phyloP scores from a whole-genome alignment of 1,140 invertebrate genomes.

The Polypedilum pembai region DNA sequence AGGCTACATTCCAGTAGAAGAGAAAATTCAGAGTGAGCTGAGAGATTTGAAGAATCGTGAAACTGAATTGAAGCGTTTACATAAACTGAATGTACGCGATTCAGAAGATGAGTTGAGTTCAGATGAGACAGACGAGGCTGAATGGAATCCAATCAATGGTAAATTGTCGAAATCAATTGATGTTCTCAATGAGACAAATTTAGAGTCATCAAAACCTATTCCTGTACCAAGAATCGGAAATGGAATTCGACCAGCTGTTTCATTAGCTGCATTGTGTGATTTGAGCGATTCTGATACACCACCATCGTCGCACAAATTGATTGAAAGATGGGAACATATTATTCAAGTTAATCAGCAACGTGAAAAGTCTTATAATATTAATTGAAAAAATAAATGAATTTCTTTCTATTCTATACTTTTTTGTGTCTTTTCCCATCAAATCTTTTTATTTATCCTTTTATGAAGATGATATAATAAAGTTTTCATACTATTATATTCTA shows the following conservation, averaged over 20 bases:
- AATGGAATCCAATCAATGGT: conserved; percentile 46
- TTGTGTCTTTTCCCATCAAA: neutral
- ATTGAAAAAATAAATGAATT: neutral
- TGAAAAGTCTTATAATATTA: conserved; percentile 9
- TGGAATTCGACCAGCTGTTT: conserved; percentile 51
- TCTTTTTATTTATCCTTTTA: neutral
- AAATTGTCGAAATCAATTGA: conserved; percentile 51
- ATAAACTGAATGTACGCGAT: conserved; percentile 41
- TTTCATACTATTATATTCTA: neutral
- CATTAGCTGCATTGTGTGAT: conserved; percentile 51
- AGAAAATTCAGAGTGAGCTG: conserved; percentile 70
- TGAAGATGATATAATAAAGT: conserved; percentile 6
- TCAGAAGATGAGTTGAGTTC: conserved; percentile 46
- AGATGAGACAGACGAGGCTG: conserved; percentile 48
- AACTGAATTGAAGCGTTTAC: conserved; percentile 59
- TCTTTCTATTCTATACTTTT: neutral
- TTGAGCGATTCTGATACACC: conserved; percentile 49
- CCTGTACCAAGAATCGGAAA: conserved; percentile 31
- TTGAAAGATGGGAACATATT: conserved; percentile 55
- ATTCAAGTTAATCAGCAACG: conserved; percentile 14
- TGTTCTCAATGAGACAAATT: conserved; percentile 45
- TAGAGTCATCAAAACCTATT: conserved; percentile 31
- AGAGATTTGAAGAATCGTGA: conserved; percentile 65
- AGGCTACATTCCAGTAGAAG: conserved; percentile 62
- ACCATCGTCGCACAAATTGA: conserved; percentile 49